A percentile compares a stretch with the other conserved stretches of the same genome.
These are phyloP conservation scores for Phymorhynchus buccinoides DNA, from an alignment of 1,140 invertebrate species.

Conservation along the genomic window DNA sequence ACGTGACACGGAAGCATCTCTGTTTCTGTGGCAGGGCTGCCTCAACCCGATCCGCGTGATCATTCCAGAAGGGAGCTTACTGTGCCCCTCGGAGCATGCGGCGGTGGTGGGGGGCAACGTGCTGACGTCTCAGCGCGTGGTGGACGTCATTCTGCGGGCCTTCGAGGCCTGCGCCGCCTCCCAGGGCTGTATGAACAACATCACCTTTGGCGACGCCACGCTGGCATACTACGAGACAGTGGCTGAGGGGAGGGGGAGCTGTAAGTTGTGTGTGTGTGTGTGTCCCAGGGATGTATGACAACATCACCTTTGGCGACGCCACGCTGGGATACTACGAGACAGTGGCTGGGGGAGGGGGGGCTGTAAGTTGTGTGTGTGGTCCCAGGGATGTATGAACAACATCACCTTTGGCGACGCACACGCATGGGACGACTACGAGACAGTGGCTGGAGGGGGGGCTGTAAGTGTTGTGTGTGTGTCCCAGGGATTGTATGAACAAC, in stretches of 20 bases:
- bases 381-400: too few species aligned
- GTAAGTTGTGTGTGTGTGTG: conserved; percentile 75
- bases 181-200: conserved; percentile 99
- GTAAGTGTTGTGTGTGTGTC: too few species aligned
- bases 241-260: conserved; percentile 97
- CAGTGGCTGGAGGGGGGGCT: not conserved
- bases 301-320: too few species aligned
- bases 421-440: not conserved
- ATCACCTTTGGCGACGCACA: too few species aligned
- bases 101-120: conserved; percentile 99
- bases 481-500: too few species aligned
- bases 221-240: conserved; percentile 99
- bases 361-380: too few species aligned
- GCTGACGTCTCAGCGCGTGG: conserved; percentile 95
- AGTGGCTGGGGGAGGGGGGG: too few species aligned
- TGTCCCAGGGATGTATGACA: too few species aligned
- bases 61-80: conserved; percentile 88
- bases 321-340: too few species aligned
- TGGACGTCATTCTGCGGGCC: conserved; percentile 95
- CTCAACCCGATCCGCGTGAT: conserved; percentile 88
- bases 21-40: conserved; percentile 82
- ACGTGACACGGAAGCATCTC: too few species aligned
- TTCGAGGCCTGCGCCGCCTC: conserved; percentile 95
- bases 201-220: too few species aligned
- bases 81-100: conserved; percentile 92